Base-by-base conservation (phyloP, 2,797 vertebrate genomes). In the Enteromius afrohamiltoni region DNA sequence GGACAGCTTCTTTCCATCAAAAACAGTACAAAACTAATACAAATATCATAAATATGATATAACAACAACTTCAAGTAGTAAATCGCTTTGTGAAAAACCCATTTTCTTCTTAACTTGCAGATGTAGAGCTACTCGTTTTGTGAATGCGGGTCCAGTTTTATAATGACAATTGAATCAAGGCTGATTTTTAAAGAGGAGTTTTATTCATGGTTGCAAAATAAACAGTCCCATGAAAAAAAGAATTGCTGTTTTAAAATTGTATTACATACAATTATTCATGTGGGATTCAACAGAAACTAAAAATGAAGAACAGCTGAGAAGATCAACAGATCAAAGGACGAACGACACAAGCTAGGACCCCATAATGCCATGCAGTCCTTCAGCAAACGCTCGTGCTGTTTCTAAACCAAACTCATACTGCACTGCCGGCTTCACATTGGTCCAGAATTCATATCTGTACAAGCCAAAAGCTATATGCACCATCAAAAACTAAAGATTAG, bases 161-260 rank as follows among this genome's bases (percentile, higher is more conserved):
- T 47, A 45, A 80, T 6, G 8, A 40, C 10, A 49, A 76, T 37
- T 5, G 47, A 76, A 34, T 47, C 68, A 26, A 21, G 37, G 6
- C 21, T 34, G 53, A 75, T 88, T 91, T 94, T 93, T 77, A 93
- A 94, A 92, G 92, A 93, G 91, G 92, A 89, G 90, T 94, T 95
- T 97, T 97, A 98, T 97, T 98, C 92, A 95, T 96, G 95, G 95
- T 87, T 95, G 93, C 92, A 95, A 95, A 92, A 93, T 88, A 94
- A 93, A 92, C 91, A 93, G 93, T 90, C 89, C 88, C 91, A 93
- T 93, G 92, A 93, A 93, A 92, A 81, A 89, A 86, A 90, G 90
- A 91, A 90, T 89, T 89, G 90, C 90, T 74, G 80, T 90, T 89
- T 89, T 83, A 45, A 90, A 90, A 92, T 91, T 92, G 88, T 93